Evolutionary conservation across 1,140 invertebrate species (phyloP), one percentile per base, ranked within the genome.

Genomic region (Papilio aristodemus): DNA sequence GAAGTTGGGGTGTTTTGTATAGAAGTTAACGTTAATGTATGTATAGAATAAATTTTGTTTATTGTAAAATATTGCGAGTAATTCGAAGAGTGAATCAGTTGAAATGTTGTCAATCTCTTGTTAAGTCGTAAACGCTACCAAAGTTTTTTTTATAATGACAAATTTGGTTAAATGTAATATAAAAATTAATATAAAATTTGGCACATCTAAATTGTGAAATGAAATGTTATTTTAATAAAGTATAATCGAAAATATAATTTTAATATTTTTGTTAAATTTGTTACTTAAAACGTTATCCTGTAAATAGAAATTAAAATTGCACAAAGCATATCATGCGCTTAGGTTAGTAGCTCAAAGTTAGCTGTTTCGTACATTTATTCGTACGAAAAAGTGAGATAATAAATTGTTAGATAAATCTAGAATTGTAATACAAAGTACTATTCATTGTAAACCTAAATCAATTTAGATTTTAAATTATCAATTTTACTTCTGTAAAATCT

Each of bases 281-380:
- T 86, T 87, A 85, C 76, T 80, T 79, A 80, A 79, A 72, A 78
- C 58, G 74, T 83, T 84, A 77, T 78, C 50, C n/a, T 87, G 85
- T 89, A 87, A 67, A 85, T 89, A 86, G 58, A 72, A 79, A 77
- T 77, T 72, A 68, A 73, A 77, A 72, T 79, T 71, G 74, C 68
- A 71, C 73, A 70, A 72, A 78, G 81, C 85, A 90, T 87, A 90
- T 90, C 86, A 87, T 75, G 71, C 78, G 72, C 80, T 79, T 73
- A 81, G 78, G 72, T 75, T 74, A 78, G 69, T 63, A 75, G 80
- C 81, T 83, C 81, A 79, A 80, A 81, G 68, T 70, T 81, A 83
- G 79, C 70, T 80, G 75, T 75, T 78, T 63, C 78, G 74, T 75
- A 73, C 62, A 74, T 74, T 67, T 69, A 39, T 71, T 75, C 67